Conservation (phyloP, 2,113 vertebrate species). For the Micronycteris hirsuta region DNA sequence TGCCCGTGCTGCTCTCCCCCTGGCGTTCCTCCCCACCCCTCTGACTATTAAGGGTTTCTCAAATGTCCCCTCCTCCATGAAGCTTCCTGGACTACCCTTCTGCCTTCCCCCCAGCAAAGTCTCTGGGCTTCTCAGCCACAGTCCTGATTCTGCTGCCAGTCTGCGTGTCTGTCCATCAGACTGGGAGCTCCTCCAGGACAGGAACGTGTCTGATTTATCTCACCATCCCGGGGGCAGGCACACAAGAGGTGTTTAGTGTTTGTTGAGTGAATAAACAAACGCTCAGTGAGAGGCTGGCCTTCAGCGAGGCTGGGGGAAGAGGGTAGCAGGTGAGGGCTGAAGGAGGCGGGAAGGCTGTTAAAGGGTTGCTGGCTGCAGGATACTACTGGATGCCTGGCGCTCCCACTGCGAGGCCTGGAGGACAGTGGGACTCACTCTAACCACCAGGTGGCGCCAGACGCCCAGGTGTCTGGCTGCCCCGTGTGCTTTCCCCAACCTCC, state of each 20-base stretch:
- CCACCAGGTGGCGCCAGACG: constrained; percentile 58
- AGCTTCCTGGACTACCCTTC: neutral
- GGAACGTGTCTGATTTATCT: neutral
- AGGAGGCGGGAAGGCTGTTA: neutral
- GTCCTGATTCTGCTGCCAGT: neutral
- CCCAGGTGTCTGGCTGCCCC: neutral
- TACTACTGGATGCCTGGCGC: neutral
- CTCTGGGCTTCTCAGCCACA: neutral
- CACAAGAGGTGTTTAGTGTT: neutral
- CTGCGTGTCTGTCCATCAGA: neutral
- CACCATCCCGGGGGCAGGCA: neutral
- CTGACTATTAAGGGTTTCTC: neutral
- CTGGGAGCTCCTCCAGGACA: neutral
- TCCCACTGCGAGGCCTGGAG: neutral
- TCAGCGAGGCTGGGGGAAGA: neutral
- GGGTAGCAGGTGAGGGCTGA: neutral
- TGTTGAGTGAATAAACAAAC: neutral
- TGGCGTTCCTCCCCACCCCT: neutral
- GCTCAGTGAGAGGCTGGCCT: neutral
- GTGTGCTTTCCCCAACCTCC: neutral
- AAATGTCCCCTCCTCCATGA: neutral
- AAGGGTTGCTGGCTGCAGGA: neutral
- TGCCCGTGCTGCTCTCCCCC: too few relatives aligned
- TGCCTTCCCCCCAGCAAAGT: neutral
- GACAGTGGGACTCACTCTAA: neutral